Evolutionary conservation across 2,888 invertebrate species (phyloP), one percentile per base, ranked within the genome.

Genomic region (Stictocephala bisonia): DNA sequence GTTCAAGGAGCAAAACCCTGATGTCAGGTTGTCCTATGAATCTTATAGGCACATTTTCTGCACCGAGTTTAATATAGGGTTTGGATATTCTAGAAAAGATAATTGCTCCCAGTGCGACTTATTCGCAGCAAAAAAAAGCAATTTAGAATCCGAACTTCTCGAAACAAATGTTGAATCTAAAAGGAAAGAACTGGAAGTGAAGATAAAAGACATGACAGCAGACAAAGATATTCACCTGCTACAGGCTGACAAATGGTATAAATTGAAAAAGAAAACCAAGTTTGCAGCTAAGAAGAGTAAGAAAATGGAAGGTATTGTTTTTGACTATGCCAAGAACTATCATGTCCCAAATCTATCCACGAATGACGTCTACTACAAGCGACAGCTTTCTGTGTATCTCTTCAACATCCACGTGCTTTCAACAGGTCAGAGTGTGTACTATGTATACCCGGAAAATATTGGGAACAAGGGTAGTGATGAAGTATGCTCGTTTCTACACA

Each of bases 401-500:
- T 76, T 76, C 24, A 75, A 77, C 20, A 56, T 74, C 22, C 74
- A 75, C 20, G 58, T 50, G 6, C 60, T 75, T 1, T 72, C 74
- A n/a, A 68, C 72, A 29, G 64, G 56, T 1, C 15, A 51, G 26
- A 31, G 60, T 26, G 20, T 72, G 4, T 77, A 69, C 50, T 75
- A 74, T 56, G 26, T 26, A 2, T 76, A 76, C 31, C 69, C 56
- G 7, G 73, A 77, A 70, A 35, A 29, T 9, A 35, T 56, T 18
- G 74, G 68, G 11, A 72, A 70, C 56, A 77, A 76, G 35, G 74
- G 71, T 1, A 27, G 67, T 13, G 64, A 75, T 48, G 74, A 77
- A 18, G 75, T 75, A 9, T 73, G 44, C 9, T 51, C 74, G 2
- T 67, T 76, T 22, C 48, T 76, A 9, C 64, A 68, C 31, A 41